Evolutionary conservation across 2,113 vertebrate species (phyloP).

Genomic region (Mastomys coucha): DNA sequence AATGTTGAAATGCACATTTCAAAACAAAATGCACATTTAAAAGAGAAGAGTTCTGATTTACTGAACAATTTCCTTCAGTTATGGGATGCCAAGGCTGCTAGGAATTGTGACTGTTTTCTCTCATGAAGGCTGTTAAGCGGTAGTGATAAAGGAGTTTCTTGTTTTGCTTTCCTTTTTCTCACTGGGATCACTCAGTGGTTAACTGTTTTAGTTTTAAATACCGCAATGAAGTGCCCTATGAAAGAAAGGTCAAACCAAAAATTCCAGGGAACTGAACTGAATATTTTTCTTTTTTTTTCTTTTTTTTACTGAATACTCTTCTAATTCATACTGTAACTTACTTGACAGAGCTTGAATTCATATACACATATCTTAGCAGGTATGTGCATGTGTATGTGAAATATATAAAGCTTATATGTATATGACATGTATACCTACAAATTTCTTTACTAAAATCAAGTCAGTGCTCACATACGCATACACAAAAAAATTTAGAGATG

Average conservation of each 20-base stretch:
- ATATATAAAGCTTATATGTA: neutral
- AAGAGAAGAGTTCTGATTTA: constrained; percentile 72
- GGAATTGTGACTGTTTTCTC: constrained; percentile 62
- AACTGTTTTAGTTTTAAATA: constrained; percentile 83
- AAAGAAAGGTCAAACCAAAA: neutral
- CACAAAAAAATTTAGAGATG: neutral
- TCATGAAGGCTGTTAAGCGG: constrained; percentile 70
- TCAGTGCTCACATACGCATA: neutral
- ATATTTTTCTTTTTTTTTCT: neutral
- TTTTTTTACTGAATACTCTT: constrained; percentile 17
- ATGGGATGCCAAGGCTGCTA: constrained; percentile 64
- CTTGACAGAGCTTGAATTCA: neutral
- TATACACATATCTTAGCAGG: neutral
- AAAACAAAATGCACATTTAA: constrained; percentile 58
- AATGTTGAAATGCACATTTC: constrained; percentile 62
- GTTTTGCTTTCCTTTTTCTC: constrained; percentile 36
- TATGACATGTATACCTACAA: neutral
- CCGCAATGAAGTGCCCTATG: constrained; percentile 60
- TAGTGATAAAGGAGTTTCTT: constrained; percentile 73
- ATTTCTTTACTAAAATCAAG: neutral
- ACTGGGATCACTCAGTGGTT: constrained; percentile 81
- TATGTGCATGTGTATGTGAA: neutral
- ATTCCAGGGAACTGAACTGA: constrained; percentile 1
- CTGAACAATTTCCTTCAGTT: constrained; percentile 72
- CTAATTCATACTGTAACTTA: constrained; percentile 18